Conservation (phyloP, 2,888 invertebrate genomes). For the Ommatoiulus sabulosus region DNA sequence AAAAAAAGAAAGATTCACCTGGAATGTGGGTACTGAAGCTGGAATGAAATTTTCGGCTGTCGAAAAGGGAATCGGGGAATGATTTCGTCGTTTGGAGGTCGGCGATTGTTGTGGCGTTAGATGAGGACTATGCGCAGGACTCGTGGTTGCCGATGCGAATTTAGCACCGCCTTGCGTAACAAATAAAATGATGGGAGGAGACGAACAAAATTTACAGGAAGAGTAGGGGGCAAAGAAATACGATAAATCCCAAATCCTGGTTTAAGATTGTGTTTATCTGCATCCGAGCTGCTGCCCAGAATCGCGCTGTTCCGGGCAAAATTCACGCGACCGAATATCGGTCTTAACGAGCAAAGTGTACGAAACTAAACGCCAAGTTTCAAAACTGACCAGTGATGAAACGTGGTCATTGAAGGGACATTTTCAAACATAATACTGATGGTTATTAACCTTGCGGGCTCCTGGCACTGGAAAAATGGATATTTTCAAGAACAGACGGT, state of each 20-base stretch:
- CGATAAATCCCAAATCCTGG: not conserved
- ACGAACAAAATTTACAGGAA: not conserved
- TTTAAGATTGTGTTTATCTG: too few species aligned
- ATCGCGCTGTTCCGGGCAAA: too few species aligned
- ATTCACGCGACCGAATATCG: too few species aligned
- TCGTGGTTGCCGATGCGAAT: constrained; percentile 55
- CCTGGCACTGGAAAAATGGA: constrained; percentile 37
- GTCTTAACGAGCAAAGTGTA: too few species aligned
- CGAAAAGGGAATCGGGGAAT: constrained; percentile 60
- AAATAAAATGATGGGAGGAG: not conserved
- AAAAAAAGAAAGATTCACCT: constrained; percentile 5
- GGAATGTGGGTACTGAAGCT: constrained; percentile 49
- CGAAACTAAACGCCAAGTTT: too few species aligned
- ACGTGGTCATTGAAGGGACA: too few species aligned
- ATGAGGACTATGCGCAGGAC: constrained; percentile 59
- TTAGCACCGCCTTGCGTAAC: not conserved
- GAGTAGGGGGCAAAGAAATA: not conserved
- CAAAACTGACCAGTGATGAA: too few species aligned
- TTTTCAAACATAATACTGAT: not conserved
- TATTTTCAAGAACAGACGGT: constrained; percentile 37
- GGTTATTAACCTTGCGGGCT: constrained; percentile 37
- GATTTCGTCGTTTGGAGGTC: constrained; percentile 59
- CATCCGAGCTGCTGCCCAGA: too few species aligned
- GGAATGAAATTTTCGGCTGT: constrained; percentile 52
- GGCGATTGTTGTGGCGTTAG: constrained; percentile 62